Evolutionary conservation across 2,113 vertebrate genomes (phyloP).

Genomic region (Dryoscopus gambensis): DNA sequence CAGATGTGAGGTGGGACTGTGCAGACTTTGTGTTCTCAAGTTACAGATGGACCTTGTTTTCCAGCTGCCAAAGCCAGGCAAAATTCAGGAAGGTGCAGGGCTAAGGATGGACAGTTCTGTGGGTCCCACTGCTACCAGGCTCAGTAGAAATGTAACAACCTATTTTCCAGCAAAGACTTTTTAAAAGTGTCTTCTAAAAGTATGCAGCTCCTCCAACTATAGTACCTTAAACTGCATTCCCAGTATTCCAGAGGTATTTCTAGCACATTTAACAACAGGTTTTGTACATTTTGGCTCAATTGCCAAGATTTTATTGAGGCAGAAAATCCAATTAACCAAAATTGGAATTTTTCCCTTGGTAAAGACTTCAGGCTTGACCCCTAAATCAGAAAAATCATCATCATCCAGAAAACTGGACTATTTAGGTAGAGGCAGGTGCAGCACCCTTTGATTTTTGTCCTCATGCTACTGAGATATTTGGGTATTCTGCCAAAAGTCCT

Average conservation of each 20-base stretch:
- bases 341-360: neutral
- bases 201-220: neutral
- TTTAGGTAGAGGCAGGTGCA: neutral
- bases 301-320: neutral
- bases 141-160: neutral
- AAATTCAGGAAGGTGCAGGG: neutral
- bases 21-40: neutral
- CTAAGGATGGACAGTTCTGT: neutral
- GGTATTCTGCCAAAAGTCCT: neutral
- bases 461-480: neutral
- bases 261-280: neutral
- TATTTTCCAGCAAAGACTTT: neutral
- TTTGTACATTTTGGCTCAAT: neutral
- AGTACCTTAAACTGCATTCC: slow-evolving; percentile 26
- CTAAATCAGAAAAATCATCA: neutral
- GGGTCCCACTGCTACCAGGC: neutral
- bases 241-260: slow-evolving; percentile 22
- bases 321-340: neutral
- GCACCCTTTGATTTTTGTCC: neutral
- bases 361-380: slow-evolving; percentile 1
- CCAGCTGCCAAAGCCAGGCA: neutral
- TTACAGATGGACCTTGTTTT: neutral
- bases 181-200: neutral
- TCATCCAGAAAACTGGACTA: neutral
- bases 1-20: neutral